Conservation (phyloP, 2,797 vertebrate species). For the Centroberyx gerrardi region DNA sequence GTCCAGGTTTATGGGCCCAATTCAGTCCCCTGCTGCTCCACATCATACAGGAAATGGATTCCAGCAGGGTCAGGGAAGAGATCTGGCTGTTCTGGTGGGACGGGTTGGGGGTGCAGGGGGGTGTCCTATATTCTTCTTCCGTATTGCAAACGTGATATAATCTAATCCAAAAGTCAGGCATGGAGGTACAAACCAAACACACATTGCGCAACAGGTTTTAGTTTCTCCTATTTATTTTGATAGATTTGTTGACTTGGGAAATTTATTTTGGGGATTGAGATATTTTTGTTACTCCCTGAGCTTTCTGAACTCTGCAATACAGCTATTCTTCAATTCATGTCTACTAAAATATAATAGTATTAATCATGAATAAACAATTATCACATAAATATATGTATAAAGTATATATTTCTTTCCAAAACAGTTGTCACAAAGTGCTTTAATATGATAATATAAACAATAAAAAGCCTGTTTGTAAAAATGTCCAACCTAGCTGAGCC, state of each 20-base stretch:
- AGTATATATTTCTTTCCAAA: too few species aligned
- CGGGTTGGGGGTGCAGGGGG: not conserved
- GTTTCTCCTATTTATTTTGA: not conserved
- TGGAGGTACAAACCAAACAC: not conserved
- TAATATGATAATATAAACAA: too few species aligned
- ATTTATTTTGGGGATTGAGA: too few species aligned
- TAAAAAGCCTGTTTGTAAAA: too few species aligned
- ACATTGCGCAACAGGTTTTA: not conserved
- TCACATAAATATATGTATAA: too few species aligned
- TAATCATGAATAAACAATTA: too few species aligned
- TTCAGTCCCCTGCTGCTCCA: not conserved
- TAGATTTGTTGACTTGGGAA: not conserved
- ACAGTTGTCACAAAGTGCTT: too few species aligned
- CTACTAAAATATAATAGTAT: too few species aligned
- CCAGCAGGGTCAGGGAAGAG: not conserved
- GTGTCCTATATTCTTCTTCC: not conserved
- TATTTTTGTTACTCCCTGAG: too few species aligned
- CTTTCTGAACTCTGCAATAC: too few species aligned
- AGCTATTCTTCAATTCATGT: too few species aligned
- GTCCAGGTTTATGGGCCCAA: constrained; percentile 1
- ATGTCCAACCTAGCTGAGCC: too few species aligned
- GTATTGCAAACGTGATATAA: not conserved
- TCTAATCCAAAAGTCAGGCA: not conserved
- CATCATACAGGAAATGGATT: constrained; percentile 7
- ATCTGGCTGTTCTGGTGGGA: not conserved